Evolutionary conservation across 2,888 invertebrate species (phyloP), one percentile per base, ranked within the genome.

Genomic region (Cephus rjabovi): DNA sequence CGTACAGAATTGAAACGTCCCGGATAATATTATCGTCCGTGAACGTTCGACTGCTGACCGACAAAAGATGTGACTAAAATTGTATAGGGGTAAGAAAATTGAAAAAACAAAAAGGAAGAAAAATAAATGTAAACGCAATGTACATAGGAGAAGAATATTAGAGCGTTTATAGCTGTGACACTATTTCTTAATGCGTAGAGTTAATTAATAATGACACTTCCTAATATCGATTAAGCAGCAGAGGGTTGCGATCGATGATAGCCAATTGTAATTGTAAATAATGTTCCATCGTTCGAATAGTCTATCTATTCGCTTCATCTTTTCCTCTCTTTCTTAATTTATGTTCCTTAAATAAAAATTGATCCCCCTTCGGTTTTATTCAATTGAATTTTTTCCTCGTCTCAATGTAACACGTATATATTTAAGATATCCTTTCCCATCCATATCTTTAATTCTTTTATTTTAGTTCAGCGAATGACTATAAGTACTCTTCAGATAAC

Each of bases 151-250:
- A 33, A 71, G 33, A 71, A 34, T 34, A 75, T 15, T 80, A 74
- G 40, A 75, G 15, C 76, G 74, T 56, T 34, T 73, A 56, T 79
- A 80, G 77, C 79, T 79, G 76, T 79, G 76, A 80, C 76, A 79
- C 34, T 79, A 79, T 79, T 56, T 79, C 79, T 37, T 40, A 75
- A 74, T 56, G 23, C 56, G 23, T 56, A 56, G 56, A 56, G 9
- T 56, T 56, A 56, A 56, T 56, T 56, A 56, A 23, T 56, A 56
- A 56, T 56, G 9, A 23, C 2, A 23, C 23, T 56, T 56, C 56
- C 23, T 56, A 56, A 56, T 56, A 23, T 1, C 40, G 40, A 40
- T 56, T 56, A 23, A 56, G 23, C 56, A 56, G 56, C 56, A 9
- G 56, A 56, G 56, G 23, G 23, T 56, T 23, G 56, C 23, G 56